phyloP scores from a whole-genome alignment of 2,888 invertebrate species.

The Apocheima hispidaria region DNA sequence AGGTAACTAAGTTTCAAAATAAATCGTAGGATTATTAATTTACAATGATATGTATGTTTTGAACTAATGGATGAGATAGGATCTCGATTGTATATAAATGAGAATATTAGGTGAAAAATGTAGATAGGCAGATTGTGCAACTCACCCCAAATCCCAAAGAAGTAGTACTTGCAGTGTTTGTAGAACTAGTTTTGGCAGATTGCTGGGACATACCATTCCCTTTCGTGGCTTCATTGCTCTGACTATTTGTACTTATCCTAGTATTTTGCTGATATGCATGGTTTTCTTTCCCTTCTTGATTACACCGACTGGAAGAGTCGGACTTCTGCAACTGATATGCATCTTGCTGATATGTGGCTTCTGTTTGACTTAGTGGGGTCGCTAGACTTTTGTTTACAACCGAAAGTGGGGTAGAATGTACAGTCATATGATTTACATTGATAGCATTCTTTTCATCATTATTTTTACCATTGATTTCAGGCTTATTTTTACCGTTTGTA shows the following conservation, averaged over 20 bases:
- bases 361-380: slow-evolving; percentile 87
- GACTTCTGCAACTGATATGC: slow-evolving; percentile 85
- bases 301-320: slow-evolving; percentile 81
- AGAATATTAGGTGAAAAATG: neutral
- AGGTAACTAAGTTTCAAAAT: too few relatives aligned
- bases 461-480: slow-evolving; percentile 72
- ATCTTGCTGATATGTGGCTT: slow-evolving; percentile 83
- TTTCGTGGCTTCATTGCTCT: slow-evolving; percentile 72
- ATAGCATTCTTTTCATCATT: slow-evolving; percentile 75
- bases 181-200: slow-evolving; percentile 72
- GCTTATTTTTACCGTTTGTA: slow-evolving; percentile 73
- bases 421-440: slow-evolving; percentile 84
- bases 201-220: slow-evolving; percentile 66
- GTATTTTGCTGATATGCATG: slow-evolving; percentile 82
- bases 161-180: slow-evolving; percentile 75
- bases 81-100: neutral
- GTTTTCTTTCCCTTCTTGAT: slow-evolving; percentile 84
- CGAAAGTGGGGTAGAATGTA: slow-evolving; percentile 83
- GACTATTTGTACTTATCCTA: slow-evolving; percentile 80
- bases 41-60: too few relatives aligned
- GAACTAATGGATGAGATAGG: neutral
- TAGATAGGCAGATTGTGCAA: too few relatives aligned
- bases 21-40: too few relatives aligned
- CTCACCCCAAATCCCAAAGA: slow-evolving; percentile 82
- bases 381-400: slow-evolving; percentile 88